Conservation (phyloP, 2,888 invertebrate genomes). For the Sarcophaga variegata region DNA sequence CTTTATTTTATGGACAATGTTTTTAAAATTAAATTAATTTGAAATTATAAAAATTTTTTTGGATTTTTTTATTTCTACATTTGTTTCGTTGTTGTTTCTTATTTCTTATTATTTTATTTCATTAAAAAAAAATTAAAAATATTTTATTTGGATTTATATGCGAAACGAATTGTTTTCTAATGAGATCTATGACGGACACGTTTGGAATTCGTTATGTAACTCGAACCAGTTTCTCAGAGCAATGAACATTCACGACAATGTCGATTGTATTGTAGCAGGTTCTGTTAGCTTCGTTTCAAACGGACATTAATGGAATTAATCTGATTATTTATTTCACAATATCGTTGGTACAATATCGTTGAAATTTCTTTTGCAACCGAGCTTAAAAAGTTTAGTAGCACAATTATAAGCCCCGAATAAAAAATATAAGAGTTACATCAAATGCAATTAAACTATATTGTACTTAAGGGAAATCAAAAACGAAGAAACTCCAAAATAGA, state of each 20-base stretch:
- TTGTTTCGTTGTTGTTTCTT: background rate
- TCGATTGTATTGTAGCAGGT: background rate
- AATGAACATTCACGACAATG: background rate
- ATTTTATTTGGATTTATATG: constrained; percentile 5
- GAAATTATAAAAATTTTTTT: background rate
- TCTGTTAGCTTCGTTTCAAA: background rate
- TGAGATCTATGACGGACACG: constrained; percentile 43
- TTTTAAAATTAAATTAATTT: background rate
- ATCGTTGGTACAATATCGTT: background rate
- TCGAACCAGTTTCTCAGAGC: constrained; percentile 5
- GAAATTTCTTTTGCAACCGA: no score
- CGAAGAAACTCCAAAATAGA: no score
- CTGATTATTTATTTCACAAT: background rate
- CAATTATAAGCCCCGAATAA: background rate
- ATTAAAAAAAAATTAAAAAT: no score
- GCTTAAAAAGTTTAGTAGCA: background rate
- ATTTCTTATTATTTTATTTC: background rate
- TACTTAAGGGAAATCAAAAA: background rate
- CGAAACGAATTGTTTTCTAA: constrained; percentile 30
- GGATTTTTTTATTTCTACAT: background rate
- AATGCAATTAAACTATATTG: background rate
- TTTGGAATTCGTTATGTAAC: constrained; percentile 41
- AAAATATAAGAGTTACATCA: background rate
- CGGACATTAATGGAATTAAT: background rate
- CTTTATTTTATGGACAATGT: no score